These are phyloP conservation scores for Strix uralensis DNA, from an alignment of 2,113 vertebrate species.

Conservation along the genomic window DNA sequence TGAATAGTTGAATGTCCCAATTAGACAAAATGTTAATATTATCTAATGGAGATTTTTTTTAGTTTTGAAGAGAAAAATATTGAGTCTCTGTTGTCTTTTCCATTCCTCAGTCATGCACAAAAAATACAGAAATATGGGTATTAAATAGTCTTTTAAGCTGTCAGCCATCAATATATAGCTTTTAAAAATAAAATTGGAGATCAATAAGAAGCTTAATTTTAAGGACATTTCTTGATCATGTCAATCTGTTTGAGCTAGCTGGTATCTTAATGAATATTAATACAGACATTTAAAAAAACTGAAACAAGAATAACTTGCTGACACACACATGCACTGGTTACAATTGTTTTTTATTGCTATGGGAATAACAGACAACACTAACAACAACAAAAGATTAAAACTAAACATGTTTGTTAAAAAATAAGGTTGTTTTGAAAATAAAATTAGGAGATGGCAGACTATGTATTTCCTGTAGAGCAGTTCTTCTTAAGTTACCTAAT, in stretches of 20 bases:
- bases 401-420: neutral
- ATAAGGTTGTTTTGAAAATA: neutral
- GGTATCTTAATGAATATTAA: neutral
- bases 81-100: neutral
- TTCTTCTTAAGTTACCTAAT: neutral
- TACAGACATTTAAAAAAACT: neutral
- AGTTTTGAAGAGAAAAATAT: neutral
- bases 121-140: neutral
- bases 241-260: neutral
- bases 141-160: slow-evolving; percentile 3
- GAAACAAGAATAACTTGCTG: slow-evolving; percentile 3
- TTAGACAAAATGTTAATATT: neutral
- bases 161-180: neutral
- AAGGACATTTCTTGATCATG: neutral
- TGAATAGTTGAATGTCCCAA: neutral
- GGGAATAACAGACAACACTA: neutral
- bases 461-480: neutral
- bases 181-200: neutral
- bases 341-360: neutral
- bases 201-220: slow-evolving; percentile 8
- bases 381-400: slow-evolving; percentile 4
- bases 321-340: neutral
- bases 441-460: neutral
- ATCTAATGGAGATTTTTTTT: neutral
- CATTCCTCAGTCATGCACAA: neutral